Conservation (phyloP, 2,113 vertebrate genomes). For the Phaetusa simplex region DNA sequence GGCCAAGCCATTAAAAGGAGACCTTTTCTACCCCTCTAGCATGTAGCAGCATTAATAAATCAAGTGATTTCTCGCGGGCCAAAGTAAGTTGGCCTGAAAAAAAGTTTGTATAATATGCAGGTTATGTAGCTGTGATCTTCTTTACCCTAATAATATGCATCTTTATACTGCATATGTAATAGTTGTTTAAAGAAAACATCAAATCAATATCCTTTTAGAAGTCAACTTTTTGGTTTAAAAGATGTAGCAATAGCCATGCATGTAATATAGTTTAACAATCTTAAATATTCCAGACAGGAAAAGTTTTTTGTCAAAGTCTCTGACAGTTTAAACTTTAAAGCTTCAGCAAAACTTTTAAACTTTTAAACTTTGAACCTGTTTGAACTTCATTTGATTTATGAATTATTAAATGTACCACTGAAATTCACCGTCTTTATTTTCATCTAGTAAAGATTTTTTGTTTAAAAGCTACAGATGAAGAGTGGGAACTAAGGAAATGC, state of each 20-base stretch:
- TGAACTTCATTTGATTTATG: conserved; percentile 83
- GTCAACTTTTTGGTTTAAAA: conserved; percentile 36
- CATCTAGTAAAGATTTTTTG: conserved; percentile 74
- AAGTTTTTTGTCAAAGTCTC: conserved; percentile 81
- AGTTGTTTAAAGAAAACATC: neutral
- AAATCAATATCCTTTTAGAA: conserved; percentile 15
- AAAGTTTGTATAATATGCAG: neutral
- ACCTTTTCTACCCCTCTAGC: conserved; percentile 26
- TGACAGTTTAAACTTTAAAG: conserved; percentile 84
- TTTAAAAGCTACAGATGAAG: conserved; percentile 72
- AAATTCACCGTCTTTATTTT: conserved; percentile 76
- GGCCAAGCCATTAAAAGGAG: conserved; percentile 69
- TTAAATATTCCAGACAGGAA: conserved; percentile 81
- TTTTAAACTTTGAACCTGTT: conserved; percentile 85
- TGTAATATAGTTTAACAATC: conserved; percentile 74
- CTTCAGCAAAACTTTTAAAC: conserved; percentile 84
- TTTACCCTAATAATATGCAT: neutral
- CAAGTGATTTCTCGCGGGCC: conserved; percentile 8
- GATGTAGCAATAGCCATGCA: conserved; percentile 39
- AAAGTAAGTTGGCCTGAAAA: neutral
- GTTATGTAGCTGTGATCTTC: neutral
- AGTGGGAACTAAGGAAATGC: conserved; percentile 54
- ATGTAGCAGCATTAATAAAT: conserved; percentile 43
- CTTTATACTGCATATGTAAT: neutral
- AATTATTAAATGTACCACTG: conserved; percentile 84